Evolutionary conservation across 1,140 invertebrate species (phyloP).

Genomic region (Leguminivora glycinivorella): DNA sequence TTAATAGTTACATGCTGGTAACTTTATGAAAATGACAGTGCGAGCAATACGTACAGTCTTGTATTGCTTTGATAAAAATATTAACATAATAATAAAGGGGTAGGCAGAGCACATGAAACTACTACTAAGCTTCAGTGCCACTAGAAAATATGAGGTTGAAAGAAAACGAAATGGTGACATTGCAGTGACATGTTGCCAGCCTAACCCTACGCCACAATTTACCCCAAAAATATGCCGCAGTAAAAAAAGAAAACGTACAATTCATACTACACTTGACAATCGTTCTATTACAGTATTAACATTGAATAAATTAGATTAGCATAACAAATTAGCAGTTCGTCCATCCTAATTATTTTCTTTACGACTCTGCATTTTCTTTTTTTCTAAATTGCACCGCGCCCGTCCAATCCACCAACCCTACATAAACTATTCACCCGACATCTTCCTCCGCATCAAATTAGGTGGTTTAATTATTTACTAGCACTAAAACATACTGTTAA

Average conservation of each 20-base stretch:
- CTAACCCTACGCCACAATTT: too few relatives aligned
- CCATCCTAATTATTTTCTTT: slow-evolving; percentile 6
- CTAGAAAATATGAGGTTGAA: too few relatives aligned
- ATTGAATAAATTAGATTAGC: background rate
- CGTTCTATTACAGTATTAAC: background rate
- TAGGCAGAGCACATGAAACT: too few relatives aligned
- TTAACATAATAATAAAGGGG: background rate
- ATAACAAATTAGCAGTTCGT: background rate
- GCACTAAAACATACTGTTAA: slow-evolving; percentile 67
- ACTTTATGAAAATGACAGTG: too few relatives aligned
- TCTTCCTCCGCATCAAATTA: slow-evolving; percentile 73
- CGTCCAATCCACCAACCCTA: slow-evolving; percentile 50
- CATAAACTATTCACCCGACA: slow-evolving; percentile 57
- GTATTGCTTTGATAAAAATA: background rate
- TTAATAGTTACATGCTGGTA: too few relatives aligned
- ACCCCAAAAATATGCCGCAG: too few relatives aligned
- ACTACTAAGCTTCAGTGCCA: too few relatives aligned
- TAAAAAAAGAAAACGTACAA: too few relatives aligned
- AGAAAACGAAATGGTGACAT: too few relatives aligned
- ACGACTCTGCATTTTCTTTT: slow-evolving; percentile 9
- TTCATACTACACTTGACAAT: background rate
- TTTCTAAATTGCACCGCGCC: slow-evolving; percentile 39
- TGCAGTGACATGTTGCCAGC: too few relatives aligned
- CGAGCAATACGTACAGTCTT: background rate
- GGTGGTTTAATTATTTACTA: slow-evolving; percentile 72